Conservation (phyloP, 2,113 vertebrate species). For the Notothenia rossii region DNA sequence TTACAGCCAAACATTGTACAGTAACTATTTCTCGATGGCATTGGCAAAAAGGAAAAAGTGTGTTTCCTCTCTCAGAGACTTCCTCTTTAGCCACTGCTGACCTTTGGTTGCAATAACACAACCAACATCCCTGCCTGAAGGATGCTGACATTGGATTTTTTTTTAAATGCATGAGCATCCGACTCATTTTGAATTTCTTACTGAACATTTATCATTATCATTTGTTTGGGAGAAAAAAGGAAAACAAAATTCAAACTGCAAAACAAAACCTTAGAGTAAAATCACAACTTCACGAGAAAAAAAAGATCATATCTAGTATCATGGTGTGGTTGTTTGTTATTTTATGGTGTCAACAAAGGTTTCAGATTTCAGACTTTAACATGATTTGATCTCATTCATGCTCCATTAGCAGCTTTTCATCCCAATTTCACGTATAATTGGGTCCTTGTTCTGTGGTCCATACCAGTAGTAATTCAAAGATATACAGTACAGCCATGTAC, state of each 20-base stretch:
- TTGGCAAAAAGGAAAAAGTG: background rate
- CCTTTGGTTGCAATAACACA: slow-evolving; percentile 22
- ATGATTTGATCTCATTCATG: background rate
- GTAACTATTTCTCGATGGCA: background rate
- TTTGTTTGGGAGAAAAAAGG: background rate
- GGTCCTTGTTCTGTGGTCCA: background rate
- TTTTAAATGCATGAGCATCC: slow-evolving; percentile 5
- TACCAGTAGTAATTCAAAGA: background rate
- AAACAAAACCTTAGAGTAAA: slow-evolving; percentile 1
- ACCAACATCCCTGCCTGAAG: slow-evolving; percentile 7
- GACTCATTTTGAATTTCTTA: background rate
- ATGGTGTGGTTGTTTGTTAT: background rate
- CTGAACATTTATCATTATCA: slow-evolving; percentile 9
- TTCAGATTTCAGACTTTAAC: background rate
- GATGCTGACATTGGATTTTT: slow-evolving; percentile 16
- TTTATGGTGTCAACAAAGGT: background rate
- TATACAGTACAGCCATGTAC: background rate
- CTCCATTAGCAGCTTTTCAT: background rate
- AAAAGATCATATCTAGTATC: background rate
- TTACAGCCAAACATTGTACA: background rate
- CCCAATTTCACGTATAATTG: background rate
- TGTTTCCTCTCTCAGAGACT: slow-evolving; percentile 49
- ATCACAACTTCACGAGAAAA: background rate
- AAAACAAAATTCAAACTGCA: background rate
- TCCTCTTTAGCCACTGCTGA: slow-evolving; percentile 26